These are phyloP conservation scores for Gadus macrocephalus DNA, from an alignment of 2,113 vertebrate genomes.

Conservation along the genomic window DNA sequence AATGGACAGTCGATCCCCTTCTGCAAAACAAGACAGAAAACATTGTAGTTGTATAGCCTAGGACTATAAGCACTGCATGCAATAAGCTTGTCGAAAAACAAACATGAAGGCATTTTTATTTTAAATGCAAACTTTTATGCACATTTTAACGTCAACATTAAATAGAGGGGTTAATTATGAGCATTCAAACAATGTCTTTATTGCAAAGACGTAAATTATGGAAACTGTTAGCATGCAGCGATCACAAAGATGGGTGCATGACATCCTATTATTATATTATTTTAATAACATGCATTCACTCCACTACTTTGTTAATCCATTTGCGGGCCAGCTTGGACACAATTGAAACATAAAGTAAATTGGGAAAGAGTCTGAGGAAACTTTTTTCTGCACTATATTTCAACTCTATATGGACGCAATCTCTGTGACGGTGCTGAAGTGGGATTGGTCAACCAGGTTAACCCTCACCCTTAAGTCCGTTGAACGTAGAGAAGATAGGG, in stretches of 20 bases:
- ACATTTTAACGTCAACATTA: too few species aligned
- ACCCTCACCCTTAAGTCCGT: constrained; percentile 48
- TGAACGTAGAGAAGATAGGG: constrained; percentile 55
- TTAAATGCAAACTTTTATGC: too few species aligned
- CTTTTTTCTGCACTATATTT: constrained; percentile 41
- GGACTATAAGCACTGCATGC: too few species aligned
- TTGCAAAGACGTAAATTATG: too few species aligned
- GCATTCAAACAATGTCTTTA: too few species aligned
- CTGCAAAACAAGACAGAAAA: constrained; percentile 57
- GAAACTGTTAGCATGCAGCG: too few species aligned
- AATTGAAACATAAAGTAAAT: constrained; percentile 29
- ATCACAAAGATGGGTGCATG: too few species aligned
- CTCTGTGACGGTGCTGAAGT: constrained; percentile 7
- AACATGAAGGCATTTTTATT: too few species aligned
- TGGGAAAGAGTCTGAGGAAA: constrained; percentile 51
- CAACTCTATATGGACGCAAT: constrained; percentile 14
- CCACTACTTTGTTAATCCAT: constrained; percentile 32
- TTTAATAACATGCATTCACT: constrained; percentile 24
- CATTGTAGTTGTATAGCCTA: too few species aligned
- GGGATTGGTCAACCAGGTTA: not conserved
- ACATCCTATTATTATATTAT: too few species aligned
- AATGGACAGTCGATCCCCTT: constrained; percentile 64
- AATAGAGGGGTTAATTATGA: too few species aligned
- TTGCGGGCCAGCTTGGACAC: constrained; percentile 16
- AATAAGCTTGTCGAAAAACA: too few species aligned